phyloP scores from a whole-genome alignment of 1,140 invertebrate genomes.

The Drosophila cardini region DNA sequence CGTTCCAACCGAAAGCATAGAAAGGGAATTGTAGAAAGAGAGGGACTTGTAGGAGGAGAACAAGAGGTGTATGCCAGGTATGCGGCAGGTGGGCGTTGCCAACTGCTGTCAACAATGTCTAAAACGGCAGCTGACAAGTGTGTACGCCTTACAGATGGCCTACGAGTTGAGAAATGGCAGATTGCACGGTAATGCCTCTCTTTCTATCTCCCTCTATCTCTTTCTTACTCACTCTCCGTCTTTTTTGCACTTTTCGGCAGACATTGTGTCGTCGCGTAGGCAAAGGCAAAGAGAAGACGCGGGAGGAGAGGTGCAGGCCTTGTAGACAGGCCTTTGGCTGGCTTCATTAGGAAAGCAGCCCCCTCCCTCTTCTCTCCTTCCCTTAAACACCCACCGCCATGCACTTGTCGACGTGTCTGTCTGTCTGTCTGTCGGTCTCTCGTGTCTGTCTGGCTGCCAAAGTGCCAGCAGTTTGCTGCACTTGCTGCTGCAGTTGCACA shows the following conservation, averaged over 20 bases:
- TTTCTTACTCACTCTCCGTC: background rate
- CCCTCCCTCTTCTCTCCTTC: background rate
- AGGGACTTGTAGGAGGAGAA: too few relatives aligned
- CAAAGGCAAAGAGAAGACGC: background rate
- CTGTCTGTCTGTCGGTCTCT: constrained; percentile 38
- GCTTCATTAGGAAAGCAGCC: constrained; percentile 68
- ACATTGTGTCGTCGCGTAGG: constrained; percentile 53
- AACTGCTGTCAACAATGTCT: constrained; percentile 75
- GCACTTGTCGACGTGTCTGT: constrained; percentile 67
- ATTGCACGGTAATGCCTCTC: background rate
- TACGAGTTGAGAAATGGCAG: constrained; percentile 15
- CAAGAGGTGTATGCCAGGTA: constrained; percentile 8
- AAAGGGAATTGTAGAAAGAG: too few relatives aligned
- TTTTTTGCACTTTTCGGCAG: constrained; percentile 50
- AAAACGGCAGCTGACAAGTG: constrained; percentile 75
- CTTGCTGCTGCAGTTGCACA: constrained; percentile 50
- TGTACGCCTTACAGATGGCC: constrained; percentile 78
- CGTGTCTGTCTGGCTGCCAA: constrained; percentile 41
- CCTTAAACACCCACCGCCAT: background rate
- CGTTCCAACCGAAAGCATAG: constrained; percentile 1
- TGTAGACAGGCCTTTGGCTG: constrained; percentile 57
- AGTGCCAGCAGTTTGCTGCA: constrained; percentile 55
- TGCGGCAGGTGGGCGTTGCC: constrained; percentile 57
- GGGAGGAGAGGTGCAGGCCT: background rate
- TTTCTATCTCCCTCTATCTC: background rate